These are phyloP conservation scores for Morelia viridis DNA, from an alignment of 2,797 vertebrate species.

Conservation along the genomic window DNA sequence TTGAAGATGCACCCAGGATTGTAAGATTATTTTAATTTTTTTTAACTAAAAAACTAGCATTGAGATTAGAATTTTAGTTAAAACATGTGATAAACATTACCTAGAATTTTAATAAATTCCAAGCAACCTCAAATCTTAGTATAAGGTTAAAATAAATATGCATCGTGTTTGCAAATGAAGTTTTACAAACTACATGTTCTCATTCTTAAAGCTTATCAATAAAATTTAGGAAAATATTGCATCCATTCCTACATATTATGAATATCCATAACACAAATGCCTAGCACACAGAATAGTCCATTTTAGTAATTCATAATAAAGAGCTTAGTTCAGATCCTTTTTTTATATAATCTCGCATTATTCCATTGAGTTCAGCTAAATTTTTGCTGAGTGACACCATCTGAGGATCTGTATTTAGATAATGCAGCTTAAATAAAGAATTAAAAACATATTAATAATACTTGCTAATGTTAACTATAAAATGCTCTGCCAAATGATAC, in stretches of 20 bases:
- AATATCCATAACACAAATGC: background rate
- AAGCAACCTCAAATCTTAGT: background rate
- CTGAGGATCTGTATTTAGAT: conserved; percentile 26
- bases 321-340: conserved; percentile 36
- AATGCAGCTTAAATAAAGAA: conserved; percentile 44
- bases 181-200: background rate
- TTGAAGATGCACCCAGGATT: background rate
- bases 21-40: too few relatives aligned
- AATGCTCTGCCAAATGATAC: conserved; percentile 10
- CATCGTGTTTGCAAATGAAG: too few relatives aligned
- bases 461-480: conserved; percentile 41
- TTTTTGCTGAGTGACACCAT: conserved; percentile 25
- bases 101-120: background rate
- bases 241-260: conserved; percentile 44
- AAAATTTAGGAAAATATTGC: conserved; percentile 46
- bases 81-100: background rate
- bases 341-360: conserved; percentile 28
- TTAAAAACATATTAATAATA: conserved; percentile 30
- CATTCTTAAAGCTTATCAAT: conserved; percentile 1
- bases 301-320: conserved; percentile 54
- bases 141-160: too few relatives aligned
- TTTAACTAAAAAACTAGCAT: background rate
- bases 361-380: conserved; percentile 26
- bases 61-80: background rate
- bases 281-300: conserved; percentile 2